These are phyloP conservation scores for Batillaria attramentaria DNA, from an alignment of 1,140 invertebrate genomes.

Conservation along the genomic window DNA sequence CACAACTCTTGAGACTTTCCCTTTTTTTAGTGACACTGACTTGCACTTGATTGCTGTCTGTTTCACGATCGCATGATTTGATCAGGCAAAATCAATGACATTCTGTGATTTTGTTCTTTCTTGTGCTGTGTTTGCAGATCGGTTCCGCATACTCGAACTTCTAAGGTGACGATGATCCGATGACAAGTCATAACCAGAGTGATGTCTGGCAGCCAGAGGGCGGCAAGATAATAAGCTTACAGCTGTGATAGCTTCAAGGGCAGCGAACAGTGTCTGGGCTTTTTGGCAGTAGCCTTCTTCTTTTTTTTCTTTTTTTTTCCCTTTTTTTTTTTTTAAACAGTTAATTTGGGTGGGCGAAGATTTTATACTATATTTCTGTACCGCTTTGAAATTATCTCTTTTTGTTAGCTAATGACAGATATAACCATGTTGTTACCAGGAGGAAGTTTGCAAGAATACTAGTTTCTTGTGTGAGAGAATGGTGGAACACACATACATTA, in stretches of 20 bases:
- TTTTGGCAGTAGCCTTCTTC: neutral
- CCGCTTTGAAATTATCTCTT: neutral
- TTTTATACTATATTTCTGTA: neutral
- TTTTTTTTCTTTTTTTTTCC: neutral
- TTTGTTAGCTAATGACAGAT: neutral
- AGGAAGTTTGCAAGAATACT: neutral
- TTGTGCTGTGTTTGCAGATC: constrained; percentile 40
- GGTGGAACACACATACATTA: neutral
- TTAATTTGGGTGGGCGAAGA: neutral
- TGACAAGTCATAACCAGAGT: constrained; percentile 23
- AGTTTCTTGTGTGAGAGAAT: neutral
- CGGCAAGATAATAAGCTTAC: neutral
- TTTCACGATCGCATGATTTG: neutral
- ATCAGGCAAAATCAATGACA: neutral
- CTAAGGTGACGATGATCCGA: constrained; percentile 48
- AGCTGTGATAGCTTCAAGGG: constrained; percentile 34
- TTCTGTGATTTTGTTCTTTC: neutral
- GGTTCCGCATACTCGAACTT: constrained; percentile 54
- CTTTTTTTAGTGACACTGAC: neutral
- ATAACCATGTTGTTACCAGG: neutral
- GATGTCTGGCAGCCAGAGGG: neutral
- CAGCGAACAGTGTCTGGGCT: constrained; percentile 17
- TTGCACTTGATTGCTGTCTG: neutral
- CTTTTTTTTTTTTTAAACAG: neutral
- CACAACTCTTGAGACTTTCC: neutral